Conservation (phyloP, 64 coral and sea anemone genomes). For the Hydrozoanthus tunicans region DNA sequence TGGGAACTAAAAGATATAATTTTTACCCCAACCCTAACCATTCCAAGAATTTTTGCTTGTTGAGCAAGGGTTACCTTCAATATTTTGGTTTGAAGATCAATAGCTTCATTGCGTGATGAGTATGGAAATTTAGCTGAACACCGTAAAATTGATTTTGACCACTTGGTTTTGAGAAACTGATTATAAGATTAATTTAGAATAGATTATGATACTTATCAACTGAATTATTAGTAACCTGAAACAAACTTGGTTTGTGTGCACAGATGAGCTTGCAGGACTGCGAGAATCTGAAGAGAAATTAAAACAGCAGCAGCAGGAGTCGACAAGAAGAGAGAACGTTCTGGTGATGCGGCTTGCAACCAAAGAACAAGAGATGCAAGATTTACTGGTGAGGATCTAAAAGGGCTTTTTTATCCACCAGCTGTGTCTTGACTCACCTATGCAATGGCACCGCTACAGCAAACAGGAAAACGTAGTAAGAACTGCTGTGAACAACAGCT, state of each 20-base stretch:
- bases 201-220: no score
- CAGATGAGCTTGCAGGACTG: constrained; percentile 92
- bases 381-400: constrained; percentile 94
- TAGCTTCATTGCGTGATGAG: no score
- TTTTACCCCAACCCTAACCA: no score
- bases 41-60: no score
- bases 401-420: constrained; percentile 38
- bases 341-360: constrained; percentile 97
- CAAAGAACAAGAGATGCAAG: constrained; percentile 99
- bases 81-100: no score
- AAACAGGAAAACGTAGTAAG: constrained; percentile 30
- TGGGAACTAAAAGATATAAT: no score
- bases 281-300: constrained; percentile 96
- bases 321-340: constrained; percentile 97
- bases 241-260: neutral
- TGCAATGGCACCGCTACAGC: constrained; percentile 48
- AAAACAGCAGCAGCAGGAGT: constrained; percentile 98
- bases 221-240: no score
- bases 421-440: constrained; percentile 54
- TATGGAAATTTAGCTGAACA: no score
- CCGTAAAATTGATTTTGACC: no score
- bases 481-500: constrained; percentile 41
- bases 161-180: no score
- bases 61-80: no score
- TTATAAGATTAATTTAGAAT: no score